Percentiles rank a stretch among this genome's conserved stretches.
phyloP scores from a whole-genome alignment of 2,888 invertebrate species.

The Kuschelorhynchus macadamiae region DNA sequence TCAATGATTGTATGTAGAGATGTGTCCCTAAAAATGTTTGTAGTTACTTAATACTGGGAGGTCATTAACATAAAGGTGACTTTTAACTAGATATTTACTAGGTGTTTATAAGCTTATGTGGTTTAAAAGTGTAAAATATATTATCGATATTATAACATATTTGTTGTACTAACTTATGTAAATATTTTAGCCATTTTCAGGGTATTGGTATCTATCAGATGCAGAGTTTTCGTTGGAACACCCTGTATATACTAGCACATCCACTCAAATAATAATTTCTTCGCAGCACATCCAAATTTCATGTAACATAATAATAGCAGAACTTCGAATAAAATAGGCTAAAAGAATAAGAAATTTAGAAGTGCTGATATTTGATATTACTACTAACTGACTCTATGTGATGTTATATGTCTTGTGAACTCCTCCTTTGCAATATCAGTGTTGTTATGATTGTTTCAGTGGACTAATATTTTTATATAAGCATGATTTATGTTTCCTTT shows the following conservation, averaged over 20 bases:
- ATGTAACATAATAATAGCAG: slow-evolving; percentile 1
- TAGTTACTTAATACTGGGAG: too few species aligned
- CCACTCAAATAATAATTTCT: slow-evolving; percentile 31
- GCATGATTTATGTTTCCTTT: slow-evolving; percentile 28
- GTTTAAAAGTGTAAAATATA: too few species aligned
- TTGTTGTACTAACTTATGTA: background rate
- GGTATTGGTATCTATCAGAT: slow-evolving; percentile 28
- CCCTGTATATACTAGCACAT: slow-evolving; percentile 48
- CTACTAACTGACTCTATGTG: slow-evolving; percentile 21
- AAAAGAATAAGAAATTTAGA: slow-evolving; percentile 31
- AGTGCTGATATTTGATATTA: slow-evolving; percentile 31
- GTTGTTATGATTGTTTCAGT: slow-evolving; percentile 33
- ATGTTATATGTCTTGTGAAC: slow-evolving; percentile 12
- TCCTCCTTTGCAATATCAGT: background rate
- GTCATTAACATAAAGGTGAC: too few species aligned
- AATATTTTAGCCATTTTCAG: slow-evolving; percentile 20
- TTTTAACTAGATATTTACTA: too few species aligned
- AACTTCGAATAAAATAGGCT: background rate
- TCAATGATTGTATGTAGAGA: too few species aligned
- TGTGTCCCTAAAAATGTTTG: too few species aligned
- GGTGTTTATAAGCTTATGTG: too few species aligned
- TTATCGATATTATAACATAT: too few species aligned
- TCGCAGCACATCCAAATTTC: slow-evolving; percentile 42
- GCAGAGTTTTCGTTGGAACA: slow-evolving; percentile 45
- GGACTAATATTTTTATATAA: slow-evolving; percentile 18